Base-by-base conservation (phyloP, 2,888 invertebrate genomes). In the Drosophila robusta region DNA sequence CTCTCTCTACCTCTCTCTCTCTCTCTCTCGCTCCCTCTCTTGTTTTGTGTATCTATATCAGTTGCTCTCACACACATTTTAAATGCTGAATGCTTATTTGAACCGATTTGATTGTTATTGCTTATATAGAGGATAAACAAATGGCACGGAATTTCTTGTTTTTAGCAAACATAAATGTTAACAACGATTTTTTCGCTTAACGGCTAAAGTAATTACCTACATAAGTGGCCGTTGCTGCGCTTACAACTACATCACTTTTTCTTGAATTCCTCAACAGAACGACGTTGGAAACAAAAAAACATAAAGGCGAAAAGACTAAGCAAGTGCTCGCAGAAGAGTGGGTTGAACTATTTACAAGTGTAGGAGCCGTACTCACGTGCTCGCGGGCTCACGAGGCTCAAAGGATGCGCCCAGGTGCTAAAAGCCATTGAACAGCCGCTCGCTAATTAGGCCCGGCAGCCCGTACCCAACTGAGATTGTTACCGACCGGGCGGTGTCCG, bases 161-260 rank as follows among this genome's bases (percentile, higher is more conserved):
- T 54, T 58, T 50, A 84, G 82, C 72, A 86, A 80, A 81, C 63
- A 73, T 66, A 81, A 75, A 67, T 75, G 69, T 80, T 83, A 82
- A 82, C 81, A 83, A 80, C 80, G 58, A 57, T 81, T 81, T 29
- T 50, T 34, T 81, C 63, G 66, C 77, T 73, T 51, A 70, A 62
- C 57, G 72, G 66, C 70, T 61, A 52, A 73, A 49, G 41, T 56
- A 70, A 61, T 47, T 47, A 46, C 58, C 36, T 58, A 72, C 34
- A 64, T 36, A 55, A 39, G 73, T 69, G 68, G 78, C 78, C 67
- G 70, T 67, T 63, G 74, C 62, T 87, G 78, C 62, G 69, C 91
- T 91, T 91, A 91, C 87, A 83, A 88, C 91, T 91, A 91, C 91
- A 91, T 91, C 92, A 91, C 91, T 91, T 91, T 91, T 78, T 76